Conservation (phyloP, 2,797 vertebrate genomes). For the Adrianichthys oophorus region DNA sequence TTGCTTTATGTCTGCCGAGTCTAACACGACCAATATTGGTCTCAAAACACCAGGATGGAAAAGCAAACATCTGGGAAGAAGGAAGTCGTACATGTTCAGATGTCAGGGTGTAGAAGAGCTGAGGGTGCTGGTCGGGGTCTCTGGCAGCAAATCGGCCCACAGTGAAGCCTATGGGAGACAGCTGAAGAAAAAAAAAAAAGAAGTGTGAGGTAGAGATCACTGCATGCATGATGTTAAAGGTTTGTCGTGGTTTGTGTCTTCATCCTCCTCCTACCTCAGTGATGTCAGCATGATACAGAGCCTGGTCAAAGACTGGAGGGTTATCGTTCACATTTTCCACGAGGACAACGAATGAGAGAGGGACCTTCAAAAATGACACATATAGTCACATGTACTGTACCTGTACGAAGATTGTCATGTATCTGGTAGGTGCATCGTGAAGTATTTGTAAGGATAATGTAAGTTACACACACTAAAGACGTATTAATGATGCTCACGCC, state of each 20-base stretch:
- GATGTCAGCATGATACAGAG: neutral
- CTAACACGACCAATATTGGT: too few species aligned
- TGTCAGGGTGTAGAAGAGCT: conserved; percentile 59
- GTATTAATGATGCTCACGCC: too few species aligned
- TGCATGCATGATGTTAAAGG: too few species aligned
- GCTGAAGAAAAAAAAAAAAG: conserved; percentile 35
- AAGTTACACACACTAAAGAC: too few species aligned
- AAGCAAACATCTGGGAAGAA: neutral
- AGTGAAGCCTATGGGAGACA: conserved; percentile 8
- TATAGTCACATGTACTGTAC: too few species aligned
- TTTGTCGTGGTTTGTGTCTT: too few species aligned
- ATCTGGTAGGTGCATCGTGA: too few species aligned
- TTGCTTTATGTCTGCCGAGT: too few species aligned
- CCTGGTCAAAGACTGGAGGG: conserved; percentile 43
- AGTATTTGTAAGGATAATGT: too few species aligned
- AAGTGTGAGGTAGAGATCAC: too few species aligned
- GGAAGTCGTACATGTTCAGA: conserved; percentile 49
- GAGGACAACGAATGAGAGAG: accelerated
- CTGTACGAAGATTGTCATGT: too few species aligned
- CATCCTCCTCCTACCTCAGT: conserved; percentile 63
- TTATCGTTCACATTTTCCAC: conserved; percentile 65
- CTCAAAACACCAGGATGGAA: too few species aligned
- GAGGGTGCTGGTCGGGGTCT: conserved; percentile 38
- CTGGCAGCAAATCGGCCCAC: conserved; percentile 41
- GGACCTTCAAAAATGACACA: conserved; percentile 10